Conservation (phyloP, 2,888 invertebrate genomes). For the Hylaea fasciaria region DNA sequence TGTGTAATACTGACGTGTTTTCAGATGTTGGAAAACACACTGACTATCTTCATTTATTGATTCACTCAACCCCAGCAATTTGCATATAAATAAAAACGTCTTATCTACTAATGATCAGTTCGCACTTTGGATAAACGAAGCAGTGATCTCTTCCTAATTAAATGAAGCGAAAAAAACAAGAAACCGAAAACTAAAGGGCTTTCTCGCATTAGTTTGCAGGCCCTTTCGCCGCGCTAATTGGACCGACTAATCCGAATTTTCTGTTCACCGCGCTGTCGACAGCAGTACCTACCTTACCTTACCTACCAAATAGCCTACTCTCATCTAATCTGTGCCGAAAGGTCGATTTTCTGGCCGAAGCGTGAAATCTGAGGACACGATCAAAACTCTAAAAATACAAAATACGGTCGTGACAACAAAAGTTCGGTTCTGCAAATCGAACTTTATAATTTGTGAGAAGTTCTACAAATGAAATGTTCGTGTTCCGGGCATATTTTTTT, state of each 20-base stretch:
- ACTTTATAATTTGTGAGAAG: neutral
- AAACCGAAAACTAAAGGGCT: neutral
- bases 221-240: conserved; percentile 22
- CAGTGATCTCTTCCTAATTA: neutral
- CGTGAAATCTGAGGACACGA: conserved; percentile 56
- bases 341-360: conserved; percentile 43
- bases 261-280: conserved; percentile 22
- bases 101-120: too few relatives aligned
- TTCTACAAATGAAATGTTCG: neutral
- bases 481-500: neutral
- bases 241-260: conserved; percentile 40
- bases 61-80: too few relatives aligned
- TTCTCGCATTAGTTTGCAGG: neutral
- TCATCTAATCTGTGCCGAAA: conserved; percentile 34
- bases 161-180: neutral
- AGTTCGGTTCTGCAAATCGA: conserved; percentile 4
- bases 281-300: neutral
- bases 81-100: too few relatives aligned
- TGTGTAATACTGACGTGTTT: too few relatives aligned
- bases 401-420: conserved; percentile 23
- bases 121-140: neutral
- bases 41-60: too few relatives aligned
- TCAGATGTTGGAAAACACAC: too few relatives aligned
- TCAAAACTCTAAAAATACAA: conserved; percentile 22
- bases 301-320: neutral